Base-by-base conservation (phyloP, 2,797 vertebrate species). In the Chromis chromis region DNA sequence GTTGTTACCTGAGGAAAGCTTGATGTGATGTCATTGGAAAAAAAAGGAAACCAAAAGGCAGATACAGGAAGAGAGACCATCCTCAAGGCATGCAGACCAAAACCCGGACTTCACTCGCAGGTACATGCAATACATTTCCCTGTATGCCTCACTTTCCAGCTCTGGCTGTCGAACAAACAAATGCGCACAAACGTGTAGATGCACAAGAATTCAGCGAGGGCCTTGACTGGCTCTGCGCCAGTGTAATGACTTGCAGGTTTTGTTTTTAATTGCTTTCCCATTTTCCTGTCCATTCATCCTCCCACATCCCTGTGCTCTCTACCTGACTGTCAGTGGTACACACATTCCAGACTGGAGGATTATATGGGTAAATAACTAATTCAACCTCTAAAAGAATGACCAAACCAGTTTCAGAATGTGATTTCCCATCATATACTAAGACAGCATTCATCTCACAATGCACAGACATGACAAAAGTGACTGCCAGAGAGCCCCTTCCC, bases 201-300 rank as follows among this genome's bases (percentile, higher is more conserved):
- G 49, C 56, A 59, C 22, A 69, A 48, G 49, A 65, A 70, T 46
- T 58, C 70, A 56, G 62, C 19, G 27, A 74, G 57, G 63, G 60
- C 12, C 44, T 75, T 1, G 0, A 49, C 19, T 70, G 66, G 79
- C 54, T 82, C 21, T 1, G 48, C 72, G 71, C 62, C 76, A 40
- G 65, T 54, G 24, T 60, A 83, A 61, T 84, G 75, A 89, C 82
- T 83, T 78, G 77, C 61, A 76, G 44, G 76, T 83, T 83, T 78
- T 24, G 16, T 86, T 77, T 79, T 71, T 75, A 87, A 88, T 83
- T 83, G 76, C 63, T 79, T 71, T 76, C 59, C 65, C 46, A 64
- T 74, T 72, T 71, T 56, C 36, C 44, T 63, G 74, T 74, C 49
- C 56, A 27, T 61, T 71, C 71, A 63, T 74, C 65, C 68, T 59